phyloP scores from a whole-genome alignment of 2,797 vertebrate genomes.

The Dicrostonyx torquatus region DNA sequence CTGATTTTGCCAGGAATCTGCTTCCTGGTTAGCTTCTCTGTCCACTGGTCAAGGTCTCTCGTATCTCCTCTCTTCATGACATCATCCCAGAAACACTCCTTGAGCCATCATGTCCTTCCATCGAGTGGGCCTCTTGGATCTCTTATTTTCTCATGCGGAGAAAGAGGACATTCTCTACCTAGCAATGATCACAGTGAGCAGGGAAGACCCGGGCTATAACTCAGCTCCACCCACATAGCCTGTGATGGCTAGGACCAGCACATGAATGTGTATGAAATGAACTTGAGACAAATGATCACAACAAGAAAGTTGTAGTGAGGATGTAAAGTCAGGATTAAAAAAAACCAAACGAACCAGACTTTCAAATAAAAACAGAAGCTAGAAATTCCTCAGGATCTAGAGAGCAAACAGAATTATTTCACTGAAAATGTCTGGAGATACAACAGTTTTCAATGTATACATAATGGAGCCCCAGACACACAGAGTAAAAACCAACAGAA shows the following conservation, averaged over 20 bases:
- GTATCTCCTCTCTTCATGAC: rapidly evolving
- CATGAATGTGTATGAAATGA: neutral
- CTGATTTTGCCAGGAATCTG: rapidly evolving
- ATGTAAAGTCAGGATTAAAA: neutral
- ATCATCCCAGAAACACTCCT: rapidly evolving
- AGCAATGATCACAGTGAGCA: rapidly evolving
- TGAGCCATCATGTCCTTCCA: rapidly evolving
- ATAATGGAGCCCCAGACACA: neutral
- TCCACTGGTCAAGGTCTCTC: neutral
- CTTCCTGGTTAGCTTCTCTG: no score
- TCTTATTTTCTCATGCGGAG: rapidly evolving
- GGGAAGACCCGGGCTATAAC: rapidly evolving
- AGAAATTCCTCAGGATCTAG: neutral
- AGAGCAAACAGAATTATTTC: neutral
- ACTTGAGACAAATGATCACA: neutral
- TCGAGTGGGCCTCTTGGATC: rapidly evolving
- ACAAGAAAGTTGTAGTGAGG: neutral
- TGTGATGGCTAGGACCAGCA: rapidly evolving
- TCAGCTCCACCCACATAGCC: rapidly evolving
- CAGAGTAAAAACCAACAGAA: neutral
- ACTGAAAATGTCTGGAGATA: neutral
- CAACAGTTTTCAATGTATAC: neutral
- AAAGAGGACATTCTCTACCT: neutral
- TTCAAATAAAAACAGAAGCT: neutral
- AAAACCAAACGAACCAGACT: neutral